These are phyloP conservation scores for Tupiocoris notatus DNA, from an alignment of 2,888 invertebrate species.

Conservation along the genomic window DNA sequence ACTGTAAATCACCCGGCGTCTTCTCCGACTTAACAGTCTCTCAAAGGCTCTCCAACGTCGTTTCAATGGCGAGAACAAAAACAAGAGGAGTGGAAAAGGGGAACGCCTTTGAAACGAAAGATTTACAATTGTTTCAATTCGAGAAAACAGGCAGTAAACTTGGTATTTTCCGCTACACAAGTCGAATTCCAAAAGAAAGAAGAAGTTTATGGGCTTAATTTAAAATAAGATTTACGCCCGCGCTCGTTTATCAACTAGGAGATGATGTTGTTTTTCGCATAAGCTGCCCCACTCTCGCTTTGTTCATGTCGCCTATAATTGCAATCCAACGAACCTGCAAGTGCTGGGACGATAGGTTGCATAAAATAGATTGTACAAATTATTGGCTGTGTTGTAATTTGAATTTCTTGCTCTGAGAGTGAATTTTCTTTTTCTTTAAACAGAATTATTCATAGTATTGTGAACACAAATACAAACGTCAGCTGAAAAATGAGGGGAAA, in stretches of 20 bases:
- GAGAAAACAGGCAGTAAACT: constrained; percentile 18
- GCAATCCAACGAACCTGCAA: too few relatives aligned
- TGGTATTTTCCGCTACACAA: background rate
- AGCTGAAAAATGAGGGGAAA: too few relatives aligned
- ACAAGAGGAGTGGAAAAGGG: background rate
- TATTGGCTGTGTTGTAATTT: too few relatives aligned
- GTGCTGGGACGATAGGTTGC: too few relatives aligned
- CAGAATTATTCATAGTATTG: too few relatives aligned
- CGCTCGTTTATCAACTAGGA: background rate
- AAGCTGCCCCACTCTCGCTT: too few relatives aligned
- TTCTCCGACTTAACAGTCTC: constrained; percentile 10
- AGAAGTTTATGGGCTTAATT: background rate
- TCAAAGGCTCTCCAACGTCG: background rate
- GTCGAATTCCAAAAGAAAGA: background rate
- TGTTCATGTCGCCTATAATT: too few relatives aligned
- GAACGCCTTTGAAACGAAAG: constrained; percentile 10
- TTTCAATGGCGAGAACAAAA: background rate
- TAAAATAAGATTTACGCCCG: background rate
- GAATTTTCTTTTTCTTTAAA: too few relatives aligned
- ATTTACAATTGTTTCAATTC: constrained; percentile 20
- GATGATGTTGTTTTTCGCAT: background rate
- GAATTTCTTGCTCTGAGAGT: too few relatives aligned
- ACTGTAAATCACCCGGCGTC: constrained; percentile 13
- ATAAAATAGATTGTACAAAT: too few relatives aligned
- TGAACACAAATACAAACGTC: too few relatives aligned